Conservation (phyloP, 2,113 vertebrate species). For the Canis aureus region DNA sequence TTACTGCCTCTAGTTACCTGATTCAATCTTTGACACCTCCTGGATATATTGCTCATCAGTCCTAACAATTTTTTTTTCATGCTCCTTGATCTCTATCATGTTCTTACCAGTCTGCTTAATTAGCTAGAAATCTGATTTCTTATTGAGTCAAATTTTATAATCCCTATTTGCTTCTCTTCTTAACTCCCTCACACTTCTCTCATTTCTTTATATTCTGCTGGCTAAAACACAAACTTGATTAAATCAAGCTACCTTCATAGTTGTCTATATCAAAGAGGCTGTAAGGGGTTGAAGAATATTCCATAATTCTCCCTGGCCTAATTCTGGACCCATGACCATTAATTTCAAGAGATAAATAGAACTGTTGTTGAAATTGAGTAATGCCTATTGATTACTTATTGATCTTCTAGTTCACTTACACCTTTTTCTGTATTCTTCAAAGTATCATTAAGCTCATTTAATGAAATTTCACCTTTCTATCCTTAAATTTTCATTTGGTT, state of each 20-base stretch:
- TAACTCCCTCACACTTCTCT: neutral
- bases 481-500: neutral
- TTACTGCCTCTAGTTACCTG: neutral
- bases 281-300: neutral
- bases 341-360: neutral
- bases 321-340: neutral
- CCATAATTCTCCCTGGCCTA: neutral
- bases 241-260: neutral
- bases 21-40: neutral
- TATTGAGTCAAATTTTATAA: neutral
- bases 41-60: neutral
- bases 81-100: neutral
- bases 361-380: neutral
- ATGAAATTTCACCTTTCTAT: neutral
- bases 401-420: neutral
- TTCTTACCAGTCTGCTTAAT: neutral
- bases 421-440: neutral
- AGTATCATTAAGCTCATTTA: neutral
- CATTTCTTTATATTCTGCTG: neutral
- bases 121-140: neutral
- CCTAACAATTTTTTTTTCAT: neutral
- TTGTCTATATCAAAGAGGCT: neutral
- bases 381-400: neutral
- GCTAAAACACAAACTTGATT: neutral
- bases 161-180: neutral